Percentiles rank a stretch among this genome's conserved stretches.
Evolutionary conservation across 2,888 invertebrate species (phyloP).

Genomic region (Strigamia crassipes): DNA sequence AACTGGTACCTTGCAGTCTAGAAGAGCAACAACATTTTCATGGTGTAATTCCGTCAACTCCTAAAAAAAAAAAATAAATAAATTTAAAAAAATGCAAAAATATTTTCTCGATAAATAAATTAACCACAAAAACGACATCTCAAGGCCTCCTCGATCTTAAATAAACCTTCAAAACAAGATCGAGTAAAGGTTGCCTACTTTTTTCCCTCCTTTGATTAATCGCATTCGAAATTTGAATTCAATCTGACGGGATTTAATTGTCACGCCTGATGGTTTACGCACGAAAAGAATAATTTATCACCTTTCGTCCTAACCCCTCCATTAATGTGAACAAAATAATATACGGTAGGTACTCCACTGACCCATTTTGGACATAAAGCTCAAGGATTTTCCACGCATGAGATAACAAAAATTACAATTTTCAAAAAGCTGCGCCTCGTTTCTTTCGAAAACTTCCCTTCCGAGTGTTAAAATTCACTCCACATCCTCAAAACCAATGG

Average conservation of each 20-base stretch:
- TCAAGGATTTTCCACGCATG: constrained; percentile 25
- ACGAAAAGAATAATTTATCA: constrained; percentile 12
- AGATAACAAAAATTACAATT: neutral
- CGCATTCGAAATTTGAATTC: no score
- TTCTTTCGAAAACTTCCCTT: neutral
- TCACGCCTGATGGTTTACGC: neutral
- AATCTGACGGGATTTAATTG: neutral
- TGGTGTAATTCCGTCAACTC: constrained; percentile 96
- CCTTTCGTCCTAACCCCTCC: neutral
- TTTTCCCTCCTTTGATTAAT: neutral
- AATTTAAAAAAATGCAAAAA: neutral
- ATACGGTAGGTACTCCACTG: constrained; percentile 10
- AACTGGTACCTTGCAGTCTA: constrained; percentile 85
- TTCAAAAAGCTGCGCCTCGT: neutral
- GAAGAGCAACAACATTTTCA: constrained; percentile 95
- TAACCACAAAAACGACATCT: neutral
- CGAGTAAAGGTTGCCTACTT: neutral
- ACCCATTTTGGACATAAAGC: constrained; percentile 7
- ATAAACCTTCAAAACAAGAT: constrained; percentile 22
- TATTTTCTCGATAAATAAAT: neutral
- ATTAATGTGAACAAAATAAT: neutral
- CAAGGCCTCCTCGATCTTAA: neutral
- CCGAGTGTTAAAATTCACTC: neutral
- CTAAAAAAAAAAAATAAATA: constrained; percentile 60
- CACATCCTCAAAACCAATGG: neutral